Evolutionary conservation across 2,113 vertebrate genomes (phyloP), one percentile per base, ranked within the genome.

Genomic region (Ovibos moschatus): DNA sequence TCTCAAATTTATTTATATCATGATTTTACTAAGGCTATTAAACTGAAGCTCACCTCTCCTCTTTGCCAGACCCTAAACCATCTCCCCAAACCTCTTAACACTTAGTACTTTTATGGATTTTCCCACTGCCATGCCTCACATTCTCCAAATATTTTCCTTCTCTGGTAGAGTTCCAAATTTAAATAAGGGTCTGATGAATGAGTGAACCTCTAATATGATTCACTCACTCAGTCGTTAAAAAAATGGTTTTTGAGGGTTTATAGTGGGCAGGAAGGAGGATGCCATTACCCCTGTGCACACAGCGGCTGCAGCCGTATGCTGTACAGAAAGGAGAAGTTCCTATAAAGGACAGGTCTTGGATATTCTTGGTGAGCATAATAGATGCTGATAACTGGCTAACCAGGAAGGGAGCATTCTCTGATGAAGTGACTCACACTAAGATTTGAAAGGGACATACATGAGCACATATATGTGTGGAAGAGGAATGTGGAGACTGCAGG

Each of bases 1-100:
- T 67, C 87, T 98, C 87, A 97, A 98, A 89, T 97, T 98, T 98
- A 98, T 98, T 99, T 97, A 92, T 95, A 30, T 62, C 95, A 33
- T 92, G 97, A 97, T 98, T 97, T 97, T 51, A 94, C 90, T 62
- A 81, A 74, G 96, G 47, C 55, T 82, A 74, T 98, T 95, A 96
- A 97, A 85, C 50, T 62, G 91, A 82, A 50, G 94, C 45, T 74
- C 57, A 50, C 82, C 85, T 40, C 7, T 81, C 17, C 43, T n/a
- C 28, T 13, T 53, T 89, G 62, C 78, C 30, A 87, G 27, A 47
- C 30, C 82, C 62, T 36, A 64, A 55, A 36, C 82, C 36, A 50
- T 96, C 83, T 86, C 43, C 67, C 43, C 27, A 91, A 81, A 60
- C 58, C 30, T 90, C 13, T 74, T n/a, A 47, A n/a, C 64, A 45